A percentile compares a stretch with the other conserved stretches of the same genome.
phyloP scores from a whole-genome alignment of 2,888 invertebrate species.

The Sphecodes monilicornis region DNA sequence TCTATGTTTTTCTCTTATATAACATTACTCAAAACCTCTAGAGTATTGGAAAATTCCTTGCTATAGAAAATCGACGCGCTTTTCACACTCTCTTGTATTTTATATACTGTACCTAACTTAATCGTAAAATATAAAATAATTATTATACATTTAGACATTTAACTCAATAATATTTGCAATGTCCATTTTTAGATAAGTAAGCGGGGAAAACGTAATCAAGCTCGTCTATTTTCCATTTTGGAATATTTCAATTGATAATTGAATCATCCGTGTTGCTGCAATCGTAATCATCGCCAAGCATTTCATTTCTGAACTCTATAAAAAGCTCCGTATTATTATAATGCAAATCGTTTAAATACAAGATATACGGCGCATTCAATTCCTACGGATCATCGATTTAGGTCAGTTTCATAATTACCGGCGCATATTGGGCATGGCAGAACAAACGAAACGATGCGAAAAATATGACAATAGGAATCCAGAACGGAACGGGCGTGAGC shows the following conservation, averaged over 20 bases:
- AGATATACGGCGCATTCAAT: not conserved
- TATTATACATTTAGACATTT: not conserved
- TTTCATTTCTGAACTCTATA: not conserved
- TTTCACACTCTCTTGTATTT: not conserved
- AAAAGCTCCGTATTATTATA: not conserved
- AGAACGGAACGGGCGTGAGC: constrained; percentile 34
- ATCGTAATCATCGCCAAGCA: not conserved
- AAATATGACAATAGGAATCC: constrained; percentile 30
- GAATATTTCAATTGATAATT: not conserved
- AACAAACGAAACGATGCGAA: constrained; percentile 5
- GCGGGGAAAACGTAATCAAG: not conserved
- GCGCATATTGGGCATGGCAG: not conserved
- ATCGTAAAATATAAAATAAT: not conserved
- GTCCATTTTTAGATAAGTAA: not conserved
- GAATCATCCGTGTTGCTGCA: not conserved
- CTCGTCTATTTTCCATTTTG: not conserved
- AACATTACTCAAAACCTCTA: not conserved
- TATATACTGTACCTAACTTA: not conserved
- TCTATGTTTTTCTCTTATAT: constrained; percentile 12
- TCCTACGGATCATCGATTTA: not conserved
- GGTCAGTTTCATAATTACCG: constrained; percentile 7
- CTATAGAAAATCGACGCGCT: not conserved
- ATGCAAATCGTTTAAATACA: not conserved
- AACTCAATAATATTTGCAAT: not conserved
- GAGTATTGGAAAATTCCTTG: not conserved